Percentiles rank a stretch among this genome's conserved stretches.
Evolutionary conservation across 2,888 invertebrate species (phyloP).

Genomic region (Lochmaea crataegi): DNA sequence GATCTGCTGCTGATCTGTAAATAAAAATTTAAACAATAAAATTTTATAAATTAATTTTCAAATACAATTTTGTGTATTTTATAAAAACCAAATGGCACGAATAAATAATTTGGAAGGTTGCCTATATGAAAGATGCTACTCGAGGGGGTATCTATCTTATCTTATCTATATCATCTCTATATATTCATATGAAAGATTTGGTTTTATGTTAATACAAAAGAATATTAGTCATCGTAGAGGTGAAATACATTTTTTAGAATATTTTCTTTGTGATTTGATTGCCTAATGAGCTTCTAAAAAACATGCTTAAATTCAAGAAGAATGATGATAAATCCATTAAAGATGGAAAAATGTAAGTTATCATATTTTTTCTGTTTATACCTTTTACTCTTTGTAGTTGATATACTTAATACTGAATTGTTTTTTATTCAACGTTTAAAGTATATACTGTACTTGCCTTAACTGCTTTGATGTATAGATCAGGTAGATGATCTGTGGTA

Average conservation of each 20-base stretch:
- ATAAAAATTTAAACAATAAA: too few relatives aligned
- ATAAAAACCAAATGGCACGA: not conserved
- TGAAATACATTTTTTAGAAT: not conserved
- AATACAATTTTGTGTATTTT: too few relatives aligned
- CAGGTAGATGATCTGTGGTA: too few relatives aligned
- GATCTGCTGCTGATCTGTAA: too few relatives aligned
- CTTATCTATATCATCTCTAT: not conserved
- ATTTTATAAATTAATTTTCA: too few relatives aligned
- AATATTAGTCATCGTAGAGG: not conserved
- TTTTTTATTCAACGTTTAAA: too few relatives aligned
- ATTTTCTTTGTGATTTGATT: not conserved
- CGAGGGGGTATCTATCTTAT: not conserved
- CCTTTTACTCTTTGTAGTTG: not conserved
- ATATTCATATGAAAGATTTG: not conserved
- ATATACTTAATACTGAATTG: too few relatives aligned
- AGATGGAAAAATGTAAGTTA: slow-evolving; percentile 9
- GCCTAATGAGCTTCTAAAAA: not conserved
- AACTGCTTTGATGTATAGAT: too few relatives aligned
- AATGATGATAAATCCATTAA: not conserved
- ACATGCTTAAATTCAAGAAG: not conserved
- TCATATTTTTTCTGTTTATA: not conserved
- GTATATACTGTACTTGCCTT: too few relatives aligned
- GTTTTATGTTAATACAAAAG: not conserved
- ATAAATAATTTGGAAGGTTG: not conserved
- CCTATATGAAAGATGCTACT: not conserved